Percentiles rank a stretch among this genome's conserved stretches.
phyloP scores from a whole-genome alignment of 2,113 vertebrate genomes.

The Pedetes capensis region DNA sequence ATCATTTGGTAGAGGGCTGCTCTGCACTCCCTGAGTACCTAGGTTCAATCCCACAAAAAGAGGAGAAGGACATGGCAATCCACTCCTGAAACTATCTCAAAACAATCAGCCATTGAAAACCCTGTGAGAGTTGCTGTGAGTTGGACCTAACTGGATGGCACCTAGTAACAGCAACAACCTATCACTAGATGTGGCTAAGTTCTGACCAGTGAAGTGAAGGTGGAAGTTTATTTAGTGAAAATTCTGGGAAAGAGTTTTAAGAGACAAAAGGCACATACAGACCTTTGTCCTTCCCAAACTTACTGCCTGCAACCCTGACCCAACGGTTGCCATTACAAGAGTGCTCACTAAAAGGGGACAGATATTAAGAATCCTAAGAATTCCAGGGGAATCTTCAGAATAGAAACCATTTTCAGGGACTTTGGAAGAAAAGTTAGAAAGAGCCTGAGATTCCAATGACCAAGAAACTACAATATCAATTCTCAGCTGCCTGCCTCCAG shows the following conservation, averaged over 20 bases:
- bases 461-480: background rate
- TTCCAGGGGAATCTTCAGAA: background rate
- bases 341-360: background rate
- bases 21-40: no score
- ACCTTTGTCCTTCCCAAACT: background rate
- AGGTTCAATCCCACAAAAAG: no score
- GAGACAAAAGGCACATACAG: background rate
- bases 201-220: background rate
- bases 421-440: background rate
- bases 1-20: no score
- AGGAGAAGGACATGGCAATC: no score
- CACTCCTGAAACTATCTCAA: no score
- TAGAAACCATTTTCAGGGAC: background rate
- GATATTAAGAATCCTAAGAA: background rate
- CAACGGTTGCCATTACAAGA: background rate
- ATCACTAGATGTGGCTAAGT: background rate
- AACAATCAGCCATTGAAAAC: no score
- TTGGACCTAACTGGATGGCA: no score
- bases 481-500: background rate
- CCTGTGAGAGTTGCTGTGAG: no score
- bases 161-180: no score
- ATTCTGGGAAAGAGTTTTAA: background rate
- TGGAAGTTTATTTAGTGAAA: background rate
- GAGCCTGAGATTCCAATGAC: background rate
- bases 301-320: background rate